Evolutionary conservation across 2,113 vertebrate species (phyloP).

Genomic region (Lamprologus speciosus): DNA sequence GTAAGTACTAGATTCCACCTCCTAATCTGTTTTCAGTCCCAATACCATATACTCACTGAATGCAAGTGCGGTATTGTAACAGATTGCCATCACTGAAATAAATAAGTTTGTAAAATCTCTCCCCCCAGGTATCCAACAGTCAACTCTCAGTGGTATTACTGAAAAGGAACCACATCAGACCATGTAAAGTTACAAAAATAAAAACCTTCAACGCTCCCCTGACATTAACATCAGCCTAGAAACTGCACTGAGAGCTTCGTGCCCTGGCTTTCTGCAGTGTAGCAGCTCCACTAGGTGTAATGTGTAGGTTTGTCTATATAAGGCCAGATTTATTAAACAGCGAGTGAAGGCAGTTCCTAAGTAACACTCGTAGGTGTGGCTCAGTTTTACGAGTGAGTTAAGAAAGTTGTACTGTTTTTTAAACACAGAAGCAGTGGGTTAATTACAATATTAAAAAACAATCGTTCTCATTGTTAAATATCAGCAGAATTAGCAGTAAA

Average conservation of each 20-base stretch:
- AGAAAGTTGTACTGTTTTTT: not conserved
- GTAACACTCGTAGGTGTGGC: not conserved
- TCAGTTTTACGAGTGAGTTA: not conserved
- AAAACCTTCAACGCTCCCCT: not conserved
- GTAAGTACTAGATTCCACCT: not conserved
- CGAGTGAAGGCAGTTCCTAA: not conserved
- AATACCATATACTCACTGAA: not conserved
- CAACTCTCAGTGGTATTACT: not conserved
- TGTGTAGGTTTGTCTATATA: not conserved
- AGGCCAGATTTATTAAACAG: not conserved
- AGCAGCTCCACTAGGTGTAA: not conserved
- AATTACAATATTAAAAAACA: not conserved
- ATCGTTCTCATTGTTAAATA: not conserved
- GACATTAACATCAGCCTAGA: not conserved
- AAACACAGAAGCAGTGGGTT: not conserved
- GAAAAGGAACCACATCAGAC: not conserved
- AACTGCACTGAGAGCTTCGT: not conserved
- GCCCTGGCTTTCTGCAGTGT: not conserved
- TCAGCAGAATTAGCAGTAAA: not conserved
- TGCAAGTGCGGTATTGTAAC: not conserved
- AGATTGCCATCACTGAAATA: not conserved
- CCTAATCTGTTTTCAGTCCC: not conserved
- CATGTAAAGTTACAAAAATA: not conserved
- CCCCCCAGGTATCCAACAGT: not conserved
- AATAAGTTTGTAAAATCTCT: not conserved